phyloP scores from a whole-genome alignment of 2,888 invertebrate genomes.

The Hirtodrosophila histrioides region DNA sequence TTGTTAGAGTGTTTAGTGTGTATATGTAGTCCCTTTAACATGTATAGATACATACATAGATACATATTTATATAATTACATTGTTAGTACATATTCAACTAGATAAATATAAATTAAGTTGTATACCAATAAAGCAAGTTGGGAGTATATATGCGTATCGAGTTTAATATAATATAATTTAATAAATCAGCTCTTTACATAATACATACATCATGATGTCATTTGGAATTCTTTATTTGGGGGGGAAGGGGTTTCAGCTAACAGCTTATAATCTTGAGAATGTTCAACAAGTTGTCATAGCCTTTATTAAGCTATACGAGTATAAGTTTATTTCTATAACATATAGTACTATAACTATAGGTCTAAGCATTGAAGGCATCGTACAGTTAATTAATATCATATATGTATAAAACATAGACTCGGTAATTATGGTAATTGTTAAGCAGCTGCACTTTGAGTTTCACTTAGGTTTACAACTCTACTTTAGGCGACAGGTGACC shows the following conservation, averaged over 20 bases:
- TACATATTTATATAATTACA: slow-evolving; percentile 71
- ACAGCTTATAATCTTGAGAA: slow-evolving; percentile 56
- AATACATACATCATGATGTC: background rate
- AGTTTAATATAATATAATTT: slow-evolving; percentile 9
- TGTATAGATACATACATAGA: slow-evolving; percentile 52
- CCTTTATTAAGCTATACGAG: slow-evolving; percentile 17
- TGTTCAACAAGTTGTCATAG: slow-evolving; percentile 57
- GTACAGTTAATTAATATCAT: slow-evolving; percentile 30
- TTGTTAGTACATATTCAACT: slow-evolving; percentile 36
- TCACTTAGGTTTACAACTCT: slow-evolving; percentile 21
- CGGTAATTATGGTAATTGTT: slow-evolving; percentile 29
- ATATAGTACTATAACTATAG: slow-evolving; percentile 29
- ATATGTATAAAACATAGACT: slow-evolving; percentile 36
- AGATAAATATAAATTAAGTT: slow-evolving; percentile 14
- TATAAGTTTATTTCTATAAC: slow-evolving; percentile 35
- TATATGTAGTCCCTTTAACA: slow-evolving; percentile 46
- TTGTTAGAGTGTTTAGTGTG: slow-evolving; percentile 26
- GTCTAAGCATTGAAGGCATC: slow-evolving; percentile 52
- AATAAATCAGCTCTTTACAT: slow-evolving; percentile 37
- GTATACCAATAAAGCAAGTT: slow-evolving; percentile 37
- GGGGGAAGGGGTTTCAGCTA: slow-evolving; percentile 50
- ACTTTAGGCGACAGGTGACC: slow-evolving; percentile 3
- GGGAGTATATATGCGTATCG: slow-evolving; percentile 33
- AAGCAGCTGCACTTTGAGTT: slow-evolving; percentile 52
- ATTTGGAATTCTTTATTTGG: slow-evolving; percentile 30